These are phyloP conservation scores for Periparus ater DNA, from an alignment of 2,797 vertebrate species.

Conservation along the genomic window DNA sequence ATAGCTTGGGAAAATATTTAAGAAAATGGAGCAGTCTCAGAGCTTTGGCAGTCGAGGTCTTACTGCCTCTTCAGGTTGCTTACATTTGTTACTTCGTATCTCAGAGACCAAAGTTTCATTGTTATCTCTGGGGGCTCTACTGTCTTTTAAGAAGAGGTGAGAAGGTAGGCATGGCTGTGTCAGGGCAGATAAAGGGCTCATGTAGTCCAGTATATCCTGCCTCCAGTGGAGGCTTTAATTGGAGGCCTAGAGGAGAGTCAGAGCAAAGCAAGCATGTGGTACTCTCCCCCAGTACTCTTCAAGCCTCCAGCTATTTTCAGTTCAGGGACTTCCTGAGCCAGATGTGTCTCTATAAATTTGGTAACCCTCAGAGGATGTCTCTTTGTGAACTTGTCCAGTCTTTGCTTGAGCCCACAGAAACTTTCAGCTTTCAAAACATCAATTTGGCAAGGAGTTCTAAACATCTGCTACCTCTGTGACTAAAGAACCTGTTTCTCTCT, in stretches of 20 bases:
- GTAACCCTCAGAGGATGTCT: constrained; percentile 13
- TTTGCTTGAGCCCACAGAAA: not conserved
- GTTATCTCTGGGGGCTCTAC: not conserved
- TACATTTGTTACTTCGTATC: not conserved
- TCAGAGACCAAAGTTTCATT: not conserved
- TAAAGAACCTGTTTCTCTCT: not conserved
- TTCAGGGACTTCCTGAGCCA: constrained; percentile 33
- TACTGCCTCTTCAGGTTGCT: not conserved
- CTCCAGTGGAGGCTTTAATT: not conserved
- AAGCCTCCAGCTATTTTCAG: constrained; percentile 30
- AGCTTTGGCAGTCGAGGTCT: not conserved
- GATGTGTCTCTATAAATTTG: constrained; percentile 38
- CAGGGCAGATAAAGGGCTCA: not conserved
- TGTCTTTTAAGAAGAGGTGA: not conserved
- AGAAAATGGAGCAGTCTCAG: not conserved
- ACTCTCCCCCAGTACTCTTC: not conserved
- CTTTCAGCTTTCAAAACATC: not conserved
- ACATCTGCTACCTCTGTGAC: not conserved
- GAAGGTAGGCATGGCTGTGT: not conserved
- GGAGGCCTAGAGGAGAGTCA: not conserved
- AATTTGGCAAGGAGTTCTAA: not conserved
- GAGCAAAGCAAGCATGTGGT: not conserved
- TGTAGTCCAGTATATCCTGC: not conserved
- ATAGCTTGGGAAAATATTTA: not conserved
- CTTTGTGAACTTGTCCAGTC: constrained; percentile 8